Evolutionary conservation across 2,888 invertebrate species (phyloP).

Genomic region (Creontiades dilutus): DNA sequence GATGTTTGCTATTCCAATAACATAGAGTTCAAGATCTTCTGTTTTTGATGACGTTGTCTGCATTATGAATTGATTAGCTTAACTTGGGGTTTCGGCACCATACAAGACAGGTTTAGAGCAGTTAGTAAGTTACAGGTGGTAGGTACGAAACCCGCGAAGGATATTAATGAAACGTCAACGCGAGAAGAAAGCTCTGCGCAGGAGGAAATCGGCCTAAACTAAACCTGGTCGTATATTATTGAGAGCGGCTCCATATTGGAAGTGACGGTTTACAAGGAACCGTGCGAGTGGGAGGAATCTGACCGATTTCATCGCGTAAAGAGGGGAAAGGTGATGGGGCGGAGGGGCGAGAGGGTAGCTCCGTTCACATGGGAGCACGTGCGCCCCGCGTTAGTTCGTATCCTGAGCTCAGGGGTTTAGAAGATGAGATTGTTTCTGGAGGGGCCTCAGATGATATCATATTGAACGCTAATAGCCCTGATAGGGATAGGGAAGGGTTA

Average conservation of each 20-base stretch:
- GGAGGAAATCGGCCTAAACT: neutral
- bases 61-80: too few relatives aligned
- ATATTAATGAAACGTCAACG: too few relatives aligned
- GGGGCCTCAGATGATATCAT: conserved; percentile 56
- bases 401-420: conserved; percentile 40
- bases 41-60: too few relatives aligned
- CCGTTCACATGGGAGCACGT: conserved; percentile 23
- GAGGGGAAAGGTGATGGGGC: neutral
- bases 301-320: conserved; percentile 20
- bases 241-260: neutral
- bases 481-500: conserved; percentile 30
- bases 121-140: too few relatives aligned
- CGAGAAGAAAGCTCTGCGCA: too few relatives aligned
- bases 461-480: conserved; percentile 61
- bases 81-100: too few relatives aligned
- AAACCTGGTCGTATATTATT: conserved; percentile 14
- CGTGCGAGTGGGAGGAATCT: neutral
- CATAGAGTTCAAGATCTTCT: too few relatives aligned
- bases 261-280: neutral
- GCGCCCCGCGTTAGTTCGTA: conserved; percentile 51
- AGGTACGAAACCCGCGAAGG: too few relatives aligned
- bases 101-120: too few relatives aligned
- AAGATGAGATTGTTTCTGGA: conserved; percentile 64
- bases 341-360: too few relatives aligned
- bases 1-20: too few relatives aligned